Base-by-base conservation (phyloP, 2,113 vertebrate species). In the Dipodomys ordii region DNA sequence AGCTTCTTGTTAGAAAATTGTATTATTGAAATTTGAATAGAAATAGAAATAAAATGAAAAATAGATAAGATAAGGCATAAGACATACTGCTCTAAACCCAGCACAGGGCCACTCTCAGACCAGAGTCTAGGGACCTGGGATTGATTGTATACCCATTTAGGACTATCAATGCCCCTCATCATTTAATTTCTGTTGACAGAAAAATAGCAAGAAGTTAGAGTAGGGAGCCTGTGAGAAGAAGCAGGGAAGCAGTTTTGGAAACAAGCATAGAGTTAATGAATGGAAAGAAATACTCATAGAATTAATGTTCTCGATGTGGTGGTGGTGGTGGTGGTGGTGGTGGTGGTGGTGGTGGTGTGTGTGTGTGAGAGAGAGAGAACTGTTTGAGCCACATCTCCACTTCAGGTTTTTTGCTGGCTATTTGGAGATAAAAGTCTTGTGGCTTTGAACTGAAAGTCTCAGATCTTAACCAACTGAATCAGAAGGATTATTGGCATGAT, bases 41-140 rank as follows among this genome's bases (percentile, higher is more conserved):
- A 71, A 92, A 53, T 77, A 62, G 87, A 78, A 71, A 60, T 78
- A 62, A 44, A 73, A 49, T 57, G 76, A 80, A 88, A 57, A 39
- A 88, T 76, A 85, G n/a, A 53, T 53, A 53, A 53, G 4, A 13
- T 53, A 53, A 53, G 49, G 12, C 53, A 13, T 57, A 57, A 13
- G 53, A 57, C 53, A 57, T 57, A 57, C 53, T 57, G 53, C 53
- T 57, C 12, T 57, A 57, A 57, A 11, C 28, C 30, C 44, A 79
- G 20, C 30, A 16, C 28, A 6, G 12, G 87, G 49, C 57, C 30
- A 15, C n/a, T 67, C 11, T 87, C 25, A 67, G 78, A 39, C 44
- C 46, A 64, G 62, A 72, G 25, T 27, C 76, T 62, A 6, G 60
- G 65, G 35, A 79, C 15, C 30, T 72, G 20, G 30, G 68, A n/a